Evolutionary conservation across 2,113 vertebrate species (phyloP), one percentile per base, ranked within the genome.

Genomic region (Cyprinodon brontotheroides): DNA sequence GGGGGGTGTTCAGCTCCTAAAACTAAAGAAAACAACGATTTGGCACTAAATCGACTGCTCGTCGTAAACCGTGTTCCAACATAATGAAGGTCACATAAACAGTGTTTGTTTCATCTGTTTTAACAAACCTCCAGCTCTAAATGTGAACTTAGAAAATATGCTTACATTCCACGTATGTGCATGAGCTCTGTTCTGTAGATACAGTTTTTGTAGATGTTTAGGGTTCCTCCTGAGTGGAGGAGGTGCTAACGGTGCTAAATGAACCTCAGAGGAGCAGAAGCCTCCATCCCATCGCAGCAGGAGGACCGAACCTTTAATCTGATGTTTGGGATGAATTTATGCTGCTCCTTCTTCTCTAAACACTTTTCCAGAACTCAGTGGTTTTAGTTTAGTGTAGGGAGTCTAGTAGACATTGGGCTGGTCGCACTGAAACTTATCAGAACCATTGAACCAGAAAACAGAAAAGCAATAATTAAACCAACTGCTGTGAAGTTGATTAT

Each of bases 11-110:
- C 50, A 20, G 50, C 50, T n/a, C 57, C n/a, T 37, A 57, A 80
- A 61, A 57, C 36, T 11, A 74, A 37, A 72, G 22, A 41, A 50
- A 64, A 20, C 9, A 8, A 74, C 68, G 81, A 89, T 86, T 89
- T 86, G 22, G 72, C 84, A 82, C 92, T 90, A 84, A 88, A 91
- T 92, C 91, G 93, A 94, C 91, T 93, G 92, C 93, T 79, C 70
- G 82, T 86, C 83, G 86, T 87, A 75, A 80, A 85, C 77, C 63
- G 69, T 41, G 75, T 80, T 69, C 47, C 67, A 68, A 75, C 73
- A 69, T 13, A 60, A 85, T 84, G 87, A 91, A 92, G 89, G 77
- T 85, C 87, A 67, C 74, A 15, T 83, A 73, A 81, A 45, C 78
- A 80, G 76, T 77, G 68, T 82, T 83, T 29, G 61, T 72, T n/a